phyloP scores from a whole-genome alignment of 2,888 invertebrate species.

The Erebia palarica region DNA sequence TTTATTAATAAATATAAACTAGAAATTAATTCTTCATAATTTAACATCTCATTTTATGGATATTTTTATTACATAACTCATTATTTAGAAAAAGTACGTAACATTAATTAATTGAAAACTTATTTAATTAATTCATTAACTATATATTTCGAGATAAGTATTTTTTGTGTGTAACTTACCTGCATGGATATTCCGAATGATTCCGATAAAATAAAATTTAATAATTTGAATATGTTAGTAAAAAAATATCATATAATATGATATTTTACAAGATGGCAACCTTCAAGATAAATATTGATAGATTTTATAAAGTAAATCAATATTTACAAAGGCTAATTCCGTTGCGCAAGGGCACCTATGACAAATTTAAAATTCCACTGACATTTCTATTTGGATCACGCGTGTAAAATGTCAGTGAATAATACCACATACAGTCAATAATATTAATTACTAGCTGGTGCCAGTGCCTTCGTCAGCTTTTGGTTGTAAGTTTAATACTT shows the following conservation, averaged over 20 bases:
- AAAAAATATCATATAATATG: not conserved
- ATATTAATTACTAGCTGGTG: not conserved
- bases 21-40: slow-evolving; percentile 1
- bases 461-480: not conserved
- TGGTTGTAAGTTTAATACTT: not conserved
- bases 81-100: too few relatives aligned
- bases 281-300: slow-evolving; percentile 7
- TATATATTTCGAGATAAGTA: too few relatives aligned
- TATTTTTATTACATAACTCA: too few relatives aligned
- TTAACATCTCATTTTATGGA: not conserved
- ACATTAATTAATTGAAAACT: too few relatives aligned
- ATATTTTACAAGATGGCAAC: slow-evolving; percentile 11
- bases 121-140: too few relatives aligned
- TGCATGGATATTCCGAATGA: not conserved
- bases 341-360: slow-evolving; percentile 21
- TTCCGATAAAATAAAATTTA: not conserved
- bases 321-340: slow-evolving; percentile 21
- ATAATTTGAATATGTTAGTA: slow-evolving; percentile 8
- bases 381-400: slow-evolving; percentile 33
- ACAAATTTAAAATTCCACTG: slow-evolving; percentile 29
- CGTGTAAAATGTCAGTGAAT: slow-evolving; percentile 30
- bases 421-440: not conserved
- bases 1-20: too few relatives aligned
- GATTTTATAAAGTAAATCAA: slow-evolving; percentile 18
- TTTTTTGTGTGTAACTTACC: too few relatives aligned